phyloP scores from a whole-genome alignment of 1,140 invertebrate genomes.

The Macrocentrus cingulum region DNA sequence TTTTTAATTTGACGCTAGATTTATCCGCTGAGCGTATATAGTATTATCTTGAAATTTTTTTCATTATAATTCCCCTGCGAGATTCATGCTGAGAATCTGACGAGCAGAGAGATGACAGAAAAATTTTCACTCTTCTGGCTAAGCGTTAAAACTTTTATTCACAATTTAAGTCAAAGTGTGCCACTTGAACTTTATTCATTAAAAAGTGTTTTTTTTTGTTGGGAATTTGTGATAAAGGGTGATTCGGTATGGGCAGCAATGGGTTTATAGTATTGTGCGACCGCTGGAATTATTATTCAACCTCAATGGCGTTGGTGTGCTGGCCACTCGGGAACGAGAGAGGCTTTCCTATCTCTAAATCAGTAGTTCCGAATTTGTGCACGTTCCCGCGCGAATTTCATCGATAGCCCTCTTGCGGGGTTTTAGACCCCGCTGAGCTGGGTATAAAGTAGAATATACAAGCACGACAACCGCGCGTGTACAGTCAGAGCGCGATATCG shows the following conservation, averaged over 20 bases:
- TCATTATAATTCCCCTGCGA: too few species aligned
- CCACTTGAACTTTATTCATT: conserved; percentile 6
- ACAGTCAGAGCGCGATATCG: background rate
- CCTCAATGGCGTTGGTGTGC: background rate
- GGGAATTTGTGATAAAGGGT: too few species aligned
- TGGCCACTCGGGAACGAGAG: background rate
- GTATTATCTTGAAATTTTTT: too few species aligned
- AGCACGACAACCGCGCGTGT: background rate
- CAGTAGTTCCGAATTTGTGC: conserved; percentile 20
- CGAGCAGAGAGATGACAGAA: background rate
- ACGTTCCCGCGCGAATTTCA: conserved; percentile 15
- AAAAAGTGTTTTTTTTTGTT: background rate
- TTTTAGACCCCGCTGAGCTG: background rate
- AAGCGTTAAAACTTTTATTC: background rate
- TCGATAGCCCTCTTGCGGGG: background rate
- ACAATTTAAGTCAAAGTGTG: background rate
- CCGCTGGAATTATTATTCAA: conserved; percentile 2
- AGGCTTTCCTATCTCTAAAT: conserved; percentile 2
- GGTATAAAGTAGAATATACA: conserved; percentile 11
- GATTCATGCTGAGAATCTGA: background rate
- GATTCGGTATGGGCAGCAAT: too few species aligned
- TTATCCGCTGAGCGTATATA: too few species aligned
- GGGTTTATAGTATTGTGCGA: too few species aligned
- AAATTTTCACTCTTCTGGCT: background rate
- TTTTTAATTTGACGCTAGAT: too few species aligned